Evolutionary conservation across 2,888 invertebrate genomes (phyloP).

Genomic region (Trachelus stipa): DNA sequence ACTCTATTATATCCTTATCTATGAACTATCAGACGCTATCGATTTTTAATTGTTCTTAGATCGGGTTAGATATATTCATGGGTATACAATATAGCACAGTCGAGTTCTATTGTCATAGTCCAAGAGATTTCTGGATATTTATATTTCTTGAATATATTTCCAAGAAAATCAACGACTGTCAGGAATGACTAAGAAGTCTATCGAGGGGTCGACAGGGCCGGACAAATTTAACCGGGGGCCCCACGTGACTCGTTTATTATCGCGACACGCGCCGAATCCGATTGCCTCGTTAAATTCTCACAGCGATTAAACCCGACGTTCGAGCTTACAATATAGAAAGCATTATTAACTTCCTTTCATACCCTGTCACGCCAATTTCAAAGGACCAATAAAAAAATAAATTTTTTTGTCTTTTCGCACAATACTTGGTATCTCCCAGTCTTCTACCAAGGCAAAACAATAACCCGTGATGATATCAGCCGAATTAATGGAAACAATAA

Average conservation of each 20-base stretch:
- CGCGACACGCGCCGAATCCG: background rate
- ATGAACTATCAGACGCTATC: background rate
- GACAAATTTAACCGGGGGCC: background rate
- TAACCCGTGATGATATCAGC: background rate
- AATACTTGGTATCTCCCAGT: background rate
- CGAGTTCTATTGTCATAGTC: background rate
- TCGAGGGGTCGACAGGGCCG: background rate
- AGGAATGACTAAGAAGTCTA: background rate
- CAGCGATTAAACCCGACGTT: slow-evolving; percentile 3
- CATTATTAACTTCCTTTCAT: background rate
- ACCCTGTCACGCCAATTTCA: background rate
- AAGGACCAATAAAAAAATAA: background rate
- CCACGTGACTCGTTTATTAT: background rate
- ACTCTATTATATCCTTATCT: background rate
- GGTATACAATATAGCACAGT: background rate
- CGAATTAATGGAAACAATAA: background rate
- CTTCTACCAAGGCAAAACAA: background rate
- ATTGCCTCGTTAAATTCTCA: slow-evolving; percentile 8
- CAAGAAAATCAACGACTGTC: background rate
- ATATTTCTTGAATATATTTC: background rate
- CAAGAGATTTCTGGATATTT: background rate
- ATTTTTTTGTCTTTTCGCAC: background rate
- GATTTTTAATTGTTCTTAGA: background rate
- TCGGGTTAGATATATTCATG: background rate
- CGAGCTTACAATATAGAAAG: background rate